phyloP scores from a whole-genome alignment of 2,888 invertebrate species.

The Polylopha cassiicola region DNA sequence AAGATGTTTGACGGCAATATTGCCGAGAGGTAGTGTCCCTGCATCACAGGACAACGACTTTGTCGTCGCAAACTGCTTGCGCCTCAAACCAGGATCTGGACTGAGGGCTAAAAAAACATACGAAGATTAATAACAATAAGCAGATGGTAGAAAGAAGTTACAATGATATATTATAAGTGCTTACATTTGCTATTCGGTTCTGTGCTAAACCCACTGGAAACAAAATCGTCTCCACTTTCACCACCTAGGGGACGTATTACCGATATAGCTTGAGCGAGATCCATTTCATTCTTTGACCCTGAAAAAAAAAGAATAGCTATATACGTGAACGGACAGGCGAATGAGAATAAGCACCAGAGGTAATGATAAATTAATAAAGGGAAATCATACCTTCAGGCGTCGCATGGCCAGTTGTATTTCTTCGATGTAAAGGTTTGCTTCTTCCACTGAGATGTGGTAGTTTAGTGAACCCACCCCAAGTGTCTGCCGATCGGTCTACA shows the following conservation, averaged over 20 bases:
- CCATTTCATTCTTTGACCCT: constrained; percentile 39
- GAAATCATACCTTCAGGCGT: constrained; percentile 33
- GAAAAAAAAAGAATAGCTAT: constrained; percentile 25
- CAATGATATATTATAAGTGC: constrained; percentile 15
- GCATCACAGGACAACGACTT: constrained; percentile 52
- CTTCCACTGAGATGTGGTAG: constrained; percentile 74
- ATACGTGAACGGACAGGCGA: no score
- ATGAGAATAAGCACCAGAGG: no score
- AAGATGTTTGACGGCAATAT: constrained; percentile 54
- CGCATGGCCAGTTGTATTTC: constrained; percentile 44
- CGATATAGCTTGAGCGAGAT: constrained; percentile 46
- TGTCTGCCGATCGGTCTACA: constrained; percentile 43
- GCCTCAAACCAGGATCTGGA: constrained; percentile 38
- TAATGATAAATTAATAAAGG: neutral
- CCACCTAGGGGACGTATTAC: constrained; percentile 43
- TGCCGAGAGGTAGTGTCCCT: constrained; percentile 31
- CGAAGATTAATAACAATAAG: neutral
- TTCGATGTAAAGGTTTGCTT: constrained; percentile 68
- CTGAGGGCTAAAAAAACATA: constrained; percentile 38
- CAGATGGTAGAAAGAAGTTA: no score
- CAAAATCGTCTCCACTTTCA: constrained; percentile 27
- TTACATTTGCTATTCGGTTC: constrained; percentile 39
- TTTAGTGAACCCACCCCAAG: constrained; percentile 64
- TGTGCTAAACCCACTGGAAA: constrained; percentile 19
- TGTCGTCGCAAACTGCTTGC: constrained; percentile 32